Base-by-base conservation (phyloP, 2,888 invertebrate genomes). In the Andrena dorsata region DNA sequence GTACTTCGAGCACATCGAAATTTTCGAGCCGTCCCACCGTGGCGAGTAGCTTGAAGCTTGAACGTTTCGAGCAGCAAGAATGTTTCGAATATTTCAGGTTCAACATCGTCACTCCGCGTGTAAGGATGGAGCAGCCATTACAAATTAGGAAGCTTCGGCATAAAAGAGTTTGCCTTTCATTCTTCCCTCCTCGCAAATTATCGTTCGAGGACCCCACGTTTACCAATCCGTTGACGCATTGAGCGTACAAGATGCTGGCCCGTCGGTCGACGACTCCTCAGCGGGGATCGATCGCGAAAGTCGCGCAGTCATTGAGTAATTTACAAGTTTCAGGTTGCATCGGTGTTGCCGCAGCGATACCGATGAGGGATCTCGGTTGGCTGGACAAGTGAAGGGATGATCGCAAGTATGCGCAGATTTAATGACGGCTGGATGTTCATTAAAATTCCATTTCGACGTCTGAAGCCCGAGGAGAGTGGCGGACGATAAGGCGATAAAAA, bases 401-500 rank as follows among this genome's bases (percentile, higher is more conserved):
- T 16, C 28, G 16, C 41, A 58, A 73, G 74, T 60, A 35, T 65
- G 56, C 58, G 58, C 30, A 23, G 49, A 65, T 77, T 77, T 74
- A 77, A 77, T 35, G 60, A 58, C 60, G 30, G 74, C 65, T 73
- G 58, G 73, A 74, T 60, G 77, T 74, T 77, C 74, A 60, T 77
- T 77, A 77, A 77, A 77, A 77, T 77, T 77, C 77, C 77, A 77
- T 77, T 66, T 74, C 77, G 77, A 65, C 47, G 74, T 35, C 23
- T 28, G 47, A 13, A 20, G 41, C 1, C 47, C 20, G 23, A 5
- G 13, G 7, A 30, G 8, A 2, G 23, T 26, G 47, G 49, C 26
- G 65, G n/a, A 47, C 8, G 16, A 28, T 13, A 41, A 16, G 8
- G n/a, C 47, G 64, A 23, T 23, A 47, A 26, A 16, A 47, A 8